Percentiles rank a stretch among this genome's conserved stretches.
Conservation (phyloP, 1,140 invertebrate genomes). For the Drosophila baimaii region DNA sequence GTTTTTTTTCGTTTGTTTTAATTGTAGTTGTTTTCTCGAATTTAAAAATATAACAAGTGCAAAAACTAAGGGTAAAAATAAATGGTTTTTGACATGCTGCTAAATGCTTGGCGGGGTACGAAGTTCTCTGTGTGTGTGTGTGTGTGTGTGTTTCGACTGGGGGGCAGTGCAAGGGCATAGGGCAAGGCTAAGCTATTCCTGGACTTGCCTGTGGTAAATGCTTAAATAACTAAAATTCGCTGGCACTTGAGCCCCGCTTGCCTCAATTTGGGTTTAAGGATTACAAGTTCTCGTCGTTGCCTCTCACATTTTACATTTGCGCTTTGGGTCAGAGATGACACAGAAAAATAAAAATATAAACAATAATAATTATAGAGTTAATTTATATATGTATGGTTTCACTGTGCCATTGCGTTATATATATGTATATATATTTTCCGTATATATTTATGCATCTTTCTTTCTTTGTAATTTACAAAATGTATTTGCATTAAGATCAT, state of each 20-base stretch:
- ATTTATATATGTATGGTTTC: conserved; percentile 11
- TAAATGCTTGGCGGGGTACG: conserved; percentile 70
- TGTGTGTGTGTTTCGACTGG: conserved; percentile 24
- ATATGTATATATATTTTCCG: background rate
- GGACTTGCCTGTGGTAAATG: conserved; percentile 58
- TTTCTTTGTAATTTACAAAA: conserved; percentile 66
- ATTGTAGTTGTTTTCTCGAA: conserved; percentile 50
- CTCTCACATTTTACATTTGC: conserved; percentile 50
- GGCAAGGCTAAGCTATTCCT: conserved; percentile 12
- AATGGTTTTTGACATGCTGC: conserved; percentile 54
- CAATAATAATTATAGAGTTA: conserved; percentile 34
- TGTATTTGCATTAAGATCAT: conserved; percentile 71
- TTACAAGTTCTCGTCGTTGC: conserved; percentile 48
- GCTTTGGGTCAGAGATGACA: conserved; percentile 39
- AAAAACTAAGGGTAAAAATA: conserved; percentile 59
- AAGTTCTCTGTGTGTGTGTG: conserved; percentile 14
- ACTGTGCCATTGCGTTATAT: conserved; percentile 28
- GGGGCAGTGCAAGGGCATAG: conserved; percentile 50
- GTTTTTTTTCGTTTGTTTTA: conserved; percentile 36
- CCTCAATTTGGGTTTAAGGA: conserved; percentile 63
- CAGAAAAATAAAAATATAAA: conserved; percentile 25
- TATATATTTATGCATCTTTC: conserved; percentile 49
- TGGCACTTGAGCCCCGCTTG: conserved; percentile 65
- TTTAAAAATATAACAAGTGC: conserved; percentile 72
- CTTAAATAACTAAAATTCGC: conserved; percentile 77